phyloP scores from a whole-genome alignment of 2,797 vertebrate species.

The Argyrosomus regius region DNA sequence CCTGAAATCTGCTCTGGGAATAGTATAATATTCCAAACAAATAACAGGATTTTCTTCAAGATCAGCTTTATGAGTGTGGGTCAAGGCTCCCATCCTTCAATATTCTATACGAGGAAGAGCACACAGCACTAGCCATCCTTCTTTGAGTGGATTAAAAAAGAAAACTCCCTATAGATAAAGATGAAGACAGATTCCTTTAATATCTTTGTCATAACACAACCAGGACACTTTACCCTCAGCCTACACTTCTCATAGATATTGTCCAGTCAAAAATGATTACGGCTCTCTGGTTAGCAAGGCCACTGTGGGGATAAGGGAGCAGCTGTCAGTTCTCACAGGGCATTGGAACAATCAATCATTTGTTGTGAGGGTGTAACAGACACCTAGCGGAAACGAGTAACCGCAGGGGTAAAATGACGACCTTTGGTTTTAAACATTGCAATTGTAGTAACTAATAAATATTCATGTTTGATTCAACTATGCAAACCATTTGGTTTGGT shows the following conservation, averaged over 20 bases:
- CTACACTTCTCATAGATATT: slow-evolving; percentile 43
- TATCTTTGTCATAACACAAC: slow-evolving; percentile 64
- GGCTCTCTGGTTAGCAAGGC: slow-evolving; percentile 51
- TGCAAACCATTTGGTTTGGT: neutral
- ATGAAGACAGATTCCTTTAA: slow-evolving; percentile 75
- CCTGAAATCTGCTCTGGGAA: slow-evolving; percentile 34
- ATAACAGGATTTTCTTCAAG: slow-evolving; percentile 32
- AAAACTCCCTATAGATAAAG: slow-evolving; percentile 50
- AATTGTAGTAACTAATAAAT: neutral
- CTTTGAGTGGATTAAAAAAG: slow-evolving; percentile 44
- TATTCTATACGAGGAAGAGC: slow-evolving; percentile 37
- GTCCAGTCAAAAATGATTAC: slow-evolving; percentile 64
- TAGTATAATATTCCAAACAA: slow-evolving; percentile 27
- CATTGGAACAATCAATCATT: slow-evolving; percentile 41
- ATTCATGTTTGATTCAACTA: neutral
- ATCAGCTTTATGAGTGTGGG: slow-evolving; percentile 42
- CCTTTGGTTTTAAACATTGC: neutral
- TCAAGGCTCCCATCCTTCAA: slow-evolving; percentile 36
- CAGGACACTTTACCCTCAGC: slow-evolving; percentile 38
- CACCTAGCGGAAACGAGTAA: neutral
- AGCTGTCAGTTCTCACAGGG: slow-evolving; percentile 41
- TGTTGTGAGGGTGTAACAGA: slow-evolving; percentile 2
- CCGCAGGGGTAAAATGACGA: neutral
- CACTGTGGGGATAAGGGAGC: slow-evolving; percentile 14
- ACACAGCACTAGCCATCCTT: neutral